phyloP scores from a whole-genome alignment of 2,888 invertebrate genomes.

The Drosophila kambysellisi region DNA sequence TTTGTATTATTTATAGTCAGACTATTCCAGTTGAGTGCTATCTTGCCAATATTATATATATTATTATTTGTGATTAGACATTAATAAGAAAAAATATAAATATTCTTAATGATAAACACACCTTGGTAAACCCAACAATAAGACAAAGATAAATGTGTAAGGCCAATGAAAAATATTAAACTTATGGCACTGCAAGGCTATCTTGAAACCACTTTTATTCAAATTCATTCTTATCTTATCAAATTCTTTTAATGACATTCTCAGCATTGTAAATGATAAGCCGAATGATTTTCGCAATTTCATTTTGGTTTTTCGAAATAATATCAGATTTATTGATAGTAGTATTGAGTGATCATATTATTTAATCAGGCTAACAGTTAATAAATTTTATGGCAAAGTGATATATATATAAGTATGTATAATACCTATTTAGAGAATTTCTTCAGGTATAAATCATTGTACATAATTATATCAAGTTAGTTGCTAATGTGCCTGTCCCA shows the following conservation, averaged over 20 bases:
- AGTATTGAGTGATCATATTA: background rate
- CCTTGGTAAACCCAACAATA: background rate
- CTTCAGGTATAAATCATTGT: background rate
- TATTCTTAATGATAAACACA: background rate
- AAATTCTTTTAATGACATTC: background rate
- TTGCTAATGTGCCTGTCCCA: background rate
- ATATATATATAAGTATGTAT: background rate
- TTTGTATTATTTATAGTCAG: conserved; percentile 20
- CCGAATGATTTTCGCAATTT: background rate
- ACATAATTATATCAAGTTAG: background rate
- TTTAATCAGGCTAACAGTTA: background rate
- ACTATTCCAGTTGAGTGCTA: background rate
- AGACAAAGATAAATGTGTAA: no score
- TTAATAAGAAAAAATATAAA: no score
- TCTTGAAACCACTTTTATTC: background rate
- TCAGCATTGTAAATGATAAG: background rate
- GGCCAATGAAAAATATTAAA: background rate
- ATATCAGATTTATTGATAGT: background rate
- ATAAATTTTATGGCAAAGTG: background rate
- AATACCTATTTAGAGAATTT: background rate
- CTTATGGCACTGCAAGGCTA: background rate
- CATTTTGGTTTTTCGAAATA: background rate
- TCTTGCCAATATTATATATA: background rate
- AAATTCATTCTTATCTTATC: conserved; percentile 13
- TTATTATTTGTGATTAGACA: background rate